Evolutionary conservation across 2,113 vertebrate species (phyloP).

Genomic region (Myodes glareolus): DNA sequence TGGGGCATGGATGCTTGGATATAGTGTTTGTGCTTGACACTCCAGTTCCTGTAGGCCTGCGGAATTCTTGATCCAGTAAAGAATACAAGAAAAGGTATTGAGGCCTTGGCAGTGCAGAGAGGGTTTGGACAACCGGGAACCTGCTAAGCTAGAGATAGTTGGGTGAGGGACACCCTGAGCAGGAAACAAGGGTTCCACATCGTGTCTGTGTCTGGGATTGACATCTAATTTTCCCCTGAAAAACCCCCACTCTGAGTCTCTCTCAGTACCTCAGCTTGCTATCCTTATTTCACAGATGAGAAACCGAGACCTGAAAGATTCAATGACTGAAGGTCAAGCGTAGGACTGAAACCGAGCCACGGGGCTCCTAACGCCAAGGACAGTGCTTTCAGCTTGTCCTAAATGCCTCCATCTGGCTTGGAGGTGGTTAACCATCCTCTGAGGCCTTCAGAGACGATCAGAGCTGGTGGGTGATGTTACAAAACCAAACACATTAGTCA

Average conservation of each 20-base stretch:
- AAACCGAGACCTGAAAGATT: background rate
- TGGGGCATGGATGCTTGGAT: background rate
- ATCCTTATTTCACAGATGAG: background rate
- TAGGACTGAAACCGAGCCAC: accelerated
- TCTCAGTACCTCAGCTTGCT: accelerated
- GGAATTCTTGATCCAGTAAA: background rate
- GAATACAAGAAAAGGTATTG: background rate
- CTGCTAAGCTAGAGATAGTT: background rate
- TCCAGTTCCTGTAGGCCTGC: background rate
- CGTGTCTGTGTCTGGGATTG: accelerated
- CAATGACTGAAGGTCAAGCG: background rate
- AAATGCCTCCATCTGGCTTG: slow-evolving; percentile 44
- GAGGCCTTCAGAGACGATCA: slow-evolving; percentile 59
- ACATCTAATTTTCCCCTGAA: background rate
- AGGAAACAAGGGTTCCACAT: accelerated
- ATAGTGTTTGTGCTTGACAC: background rate
- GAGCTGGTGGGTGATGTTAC: slow-evolving; percentile 44
- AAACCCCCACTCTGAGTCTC: background rate
- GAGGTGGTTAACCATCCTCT: slow-evolving; percentile 51
- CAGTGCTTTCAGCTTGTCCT: background rate
- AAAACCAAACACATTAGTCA: slow-evolving; percentile 69
- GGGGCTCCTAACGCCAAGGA: background rate
- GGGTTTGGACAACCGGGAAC: background rate
- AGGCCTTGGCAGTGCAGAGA: background rate
- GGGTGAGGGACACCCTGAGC: background rate